Conservation (phyloP, 1,140 invertebrate species). For the Zaprionus taronus region DNA sequence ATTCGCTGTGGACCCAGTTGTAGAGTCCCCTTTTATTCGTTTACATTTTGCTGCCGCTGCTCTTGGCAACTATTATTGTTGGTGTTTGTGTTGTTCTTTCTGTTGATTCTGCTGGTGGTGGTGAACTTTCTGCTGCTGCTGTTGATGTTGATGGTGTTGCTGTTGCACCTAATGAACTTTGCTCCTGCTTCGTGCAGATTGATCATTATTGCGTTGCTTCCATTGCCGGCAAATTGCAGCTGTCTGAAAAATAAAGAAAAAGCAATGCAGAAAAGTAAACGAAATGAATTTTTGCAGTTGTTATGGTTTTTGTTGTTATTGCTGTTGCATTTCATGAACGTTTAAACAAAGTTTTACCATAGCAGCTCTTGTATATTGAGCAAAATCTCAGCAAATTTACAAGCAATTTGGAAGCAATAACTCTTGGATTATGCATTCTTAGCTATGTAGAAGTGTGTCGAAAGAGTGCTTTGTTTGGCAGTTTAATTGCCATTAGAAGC, state of each 20-base stretch:
- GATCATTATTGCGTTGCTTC: slow-evolving; percentile 64
- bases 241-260: slow-evolving; percentile 41
- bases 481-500: background rate
- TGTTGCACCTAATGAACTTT: slow-evolving; percentile 53
- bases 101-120: slow-evolving; percentile 4
- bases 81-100: slow-evolving; percentile 15
- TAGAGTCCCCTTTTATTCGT: slow-evolving; percentile 40
- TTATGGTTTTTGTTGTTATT: background rate
- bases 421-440: background rate
- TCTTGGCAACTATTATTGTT: slow-evolving; percentile 37
- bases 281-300: slow-evolving; percentile 29
- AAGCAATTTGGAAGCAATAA: background rate
- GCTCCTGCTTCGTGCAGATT: slow-evolving; percentile 44
- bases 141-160: slow-evolving; percentile 24
- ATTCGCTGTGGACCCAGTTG: slow-evolving; percentile 40
- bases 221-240: slow-evolving; percentile 48
- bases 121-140: slow-evolving; percentile 5
- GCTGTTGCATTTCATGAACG: slow-evolving; percentile 1
- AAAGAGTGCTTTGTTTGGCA: background rate
- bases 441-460: background rate
- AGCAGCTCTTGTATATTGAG: background rate
- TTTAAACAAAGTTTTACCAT: background rate
- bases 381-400: slow-evolving; percentile 1
- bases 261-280: slow-evolving; percentile 16
- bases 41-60: slow-evolving; percentile 66